A percentile compares a stretch with the other conserved stretches of the same genome.
phyloP scores from a whole-genome alignment of 2,113 vertebrate species.

The Hiodon alosoides region DNA sequence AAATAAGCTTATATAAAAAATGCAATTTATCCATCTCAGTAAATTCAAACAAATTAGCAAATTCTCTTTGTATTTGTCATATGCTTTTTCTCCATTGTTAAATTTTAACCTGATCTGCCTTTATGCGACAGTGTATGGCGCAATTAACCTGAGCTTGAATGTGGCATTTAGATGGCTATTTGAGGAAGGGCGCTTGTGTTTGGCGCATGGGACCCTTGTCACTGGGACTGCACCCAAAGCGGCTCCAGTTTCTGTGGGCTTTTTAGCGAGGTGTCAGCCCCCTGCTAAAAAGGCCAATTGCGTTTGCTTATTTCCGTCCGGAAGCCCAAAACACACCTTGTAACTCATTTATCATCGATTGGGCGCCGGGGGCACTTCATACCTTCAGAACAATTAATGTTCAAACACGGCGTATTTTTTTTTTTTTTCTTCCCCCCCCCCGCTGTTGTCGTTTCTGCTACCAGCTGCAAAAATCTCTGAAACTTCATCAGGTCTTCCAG shows the following conservation, averaged over 20 bases:
- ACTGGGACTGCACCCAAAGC: not conserved
- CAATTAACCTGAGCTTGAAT: too few species aligned
- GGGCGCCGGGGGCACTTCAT: constrained; percentile 3
- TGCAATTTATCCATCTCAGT: too few species aligned
- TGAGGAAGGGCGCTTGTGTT: not conserved
- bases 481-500: constrained; percentile 9
- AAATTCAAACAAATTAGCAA: too few species aligned
- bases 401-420: constrained; percentile 9
- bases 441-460: constrained; percentile 12
- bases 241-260: constrained; percentile 11
- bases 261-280: constrained; percentile 14
- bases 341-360: constrained; percentile 33
- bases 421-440: not conserved
- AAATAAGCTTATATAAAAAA: too few species aligned
- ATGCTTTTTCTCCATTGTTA: not conserved
- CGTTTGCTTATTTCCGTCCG: constrained; percentile 30
- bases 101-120: not conserved
- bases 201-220: not conserved
- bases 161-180: too few species aligned
- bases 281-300: not conserved
- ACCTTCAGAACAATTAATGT: constrained; percentile 25
- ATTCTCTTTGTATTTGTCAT: too few species aligned
- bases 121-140: not conserved
- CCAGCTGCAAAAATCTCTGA: constrained; percentile 23
- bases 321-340: constrained; percentile 30